A percentile compares a stretch with the other conserved stretches of the same genome.
phyloP scores from a whole-genome alignment of 2,888 invertebrate species.

The Coelinius sp. region DNA sequence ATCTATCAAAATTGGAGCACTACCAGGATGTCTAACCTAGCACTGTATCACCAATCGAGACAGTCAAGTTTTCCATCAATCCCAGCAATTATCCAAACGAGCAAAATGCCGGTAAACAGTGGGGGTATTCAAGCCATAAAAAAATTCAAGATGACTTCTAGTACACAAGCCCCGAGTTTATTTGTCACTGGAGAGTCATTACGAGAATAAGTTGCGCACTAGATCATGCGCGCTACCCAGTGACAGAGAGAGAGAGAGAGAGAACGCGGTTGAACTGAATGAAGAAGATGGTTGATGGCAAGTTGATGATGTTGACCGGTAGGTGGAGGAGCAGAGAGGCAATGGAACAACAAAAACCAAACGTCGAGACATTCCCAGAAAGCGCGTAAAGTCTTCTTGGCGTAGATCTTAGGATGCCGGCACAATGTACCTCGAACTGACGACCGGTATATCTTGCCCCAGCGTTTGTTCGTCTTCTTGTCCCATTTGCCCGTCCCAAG shows the following conservation, averaged over 20 bases:
- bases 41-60: background rate
- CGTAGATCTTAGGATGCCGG: conserved; percentile 61
- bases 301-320: conserved; percentile 28
- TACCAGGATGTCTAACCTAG: conserved; percentile 13
- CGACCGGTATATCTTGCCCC: conserved; percentile 44
- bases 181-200: conserved; percentile 64
- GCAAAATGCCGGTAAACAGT: conserved; percentile 48
- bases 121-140: conserved; percentile 36
- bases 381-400: conserved; percentile 60
- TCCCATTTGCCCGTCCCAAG: conserved; percentile 29
- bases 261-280: conserved; percentile 4
- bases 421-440: conserved; percentile 48
- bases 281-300: conserved; percentile 37
- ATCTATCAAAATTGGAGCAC: background rate
- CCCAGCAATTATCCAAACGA: conserved; percentile 61
- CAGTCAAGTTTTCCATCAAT: conserved; percentile 50
- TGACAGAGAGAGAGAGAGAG: conserved; percentile 26
- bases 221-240: conserved; percentile 25
- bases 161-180: conserved; percentile 53
- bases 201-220: conserved; percentile 32
- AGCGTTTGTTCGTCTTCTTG: conserved; percentile 33
- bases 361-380: conserved; percentile 56
- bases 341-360: conserved; percentile 57
- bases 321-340: conserved; percentile 28
- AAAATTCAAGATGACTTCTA: background rate